Conservation (phyloP, 2,113 vertebrate genomes). For the Camelus bactrianus region DNA sequence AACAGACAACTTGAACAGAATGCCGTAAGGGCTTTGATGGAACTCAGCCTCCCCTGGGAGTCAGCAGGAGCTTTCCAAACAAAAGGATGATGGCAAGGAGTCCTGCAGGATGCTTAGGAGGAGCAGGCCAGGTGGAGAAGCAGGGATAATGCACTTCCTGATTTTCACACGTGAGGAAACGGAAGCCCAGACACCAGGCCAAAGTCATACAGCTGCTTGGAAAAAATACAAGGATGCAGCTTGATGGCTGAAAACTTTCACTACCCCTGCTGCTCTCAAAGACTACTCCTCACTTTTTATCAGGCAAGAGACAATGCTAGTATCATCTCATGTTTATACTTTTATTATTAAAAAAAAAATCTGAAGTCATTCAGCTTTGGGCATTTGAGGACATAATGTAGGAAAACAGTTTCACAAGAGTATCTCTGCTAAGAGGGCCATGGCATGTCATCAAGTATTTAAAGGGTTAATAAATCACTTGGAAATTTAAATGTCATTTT, state of each 20-base stretch:
- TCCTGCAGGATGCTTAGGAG: neutral
- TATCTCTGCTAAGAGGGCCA: neutral
- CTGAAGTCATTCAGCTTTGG: neutral
- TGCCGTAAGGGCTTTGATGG: neutral
- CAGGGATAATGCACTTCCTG: neutral
- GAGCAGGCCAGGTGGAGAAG: neutral
- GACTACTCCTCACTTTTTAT: neutral
- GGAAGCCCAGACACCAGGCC: neutral
- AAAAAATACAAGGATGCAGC: neutral
- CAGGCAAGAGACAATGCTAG: neutral
- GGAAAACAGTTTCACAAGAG: neutral
- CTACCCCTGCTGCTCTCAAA: neutral
- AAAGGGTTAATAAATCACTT: constrained; percentile 73
- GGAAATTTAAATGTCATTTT: constrained; percentile 80
- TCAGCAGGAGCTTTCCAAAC: neutral
- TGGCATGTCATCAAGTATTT: neutral
- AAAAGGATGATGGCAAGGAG: neutral
- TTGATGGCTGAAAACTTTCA: neutral
- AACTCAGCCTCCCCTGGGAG: neutral
- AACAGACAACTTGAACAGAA: neutral
- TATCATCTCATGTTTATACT: neutral
- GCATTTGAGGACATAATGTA: neutral
- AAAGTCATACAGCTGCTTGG: neutral
- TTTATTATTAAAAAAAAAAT: neutral
- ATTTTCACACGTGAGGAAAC: neutral